These are phyloP conservation scores for Empidonax alnorum DNA, from an alignment of 2,113 vertebrate species.

Conservation along the genomic window DNA sequence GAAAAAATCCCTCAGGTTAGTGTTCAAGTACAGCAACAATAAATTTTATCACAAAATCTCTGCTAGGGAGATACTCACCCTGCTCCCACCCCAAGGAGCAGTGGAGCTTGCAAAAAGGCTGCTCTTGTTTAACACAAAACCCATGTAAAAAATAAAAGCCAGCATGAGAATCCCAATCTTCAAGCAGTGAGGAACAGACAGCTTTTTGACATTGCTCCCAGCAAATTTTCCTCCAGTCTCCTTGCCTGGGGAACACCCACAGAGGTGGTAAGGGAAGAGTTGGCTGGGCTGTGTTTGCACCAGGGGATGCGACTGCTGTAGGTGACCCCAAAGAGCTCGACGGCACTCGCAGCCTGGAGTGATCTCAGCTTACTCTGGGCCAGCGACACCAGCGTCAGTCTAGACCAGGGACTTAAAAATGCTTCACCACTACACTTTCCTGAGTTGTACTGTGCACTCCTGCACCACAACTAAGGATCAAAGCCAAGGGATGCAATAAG, in stretches of 20 bases:
- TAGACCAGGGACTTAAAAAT: not conserved
- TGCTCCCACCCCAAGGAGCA: not conserved
- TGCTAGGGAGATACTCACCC: not conserved
- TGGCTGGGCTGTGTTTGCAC: not conserved
- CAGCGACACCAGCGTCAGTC: not conserved
- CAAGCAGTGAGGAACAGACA: not conserved
- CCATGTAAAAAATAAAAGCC: not conserved
- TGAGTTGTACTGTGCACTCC: not conserved
- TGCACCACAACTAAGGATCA: conserved; percentile 4
- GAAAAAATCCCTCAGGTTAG: not conserved
- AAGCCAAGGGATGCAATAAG: conserved; percentile 26
- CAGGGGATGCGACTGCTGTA: not conserved
- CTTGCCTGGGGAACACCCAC: not conserved
- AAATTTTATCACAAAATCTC: conserved; percentile 2
- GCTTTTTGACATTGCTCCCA: not conserved
- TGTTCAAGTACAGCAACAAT: not conserved
- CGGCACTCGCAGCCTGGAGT: not conserved
- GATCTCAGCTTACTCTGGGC: not conserved
- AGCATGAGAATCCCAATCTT: not conserved
- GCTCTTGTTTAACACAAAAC: not conserved
- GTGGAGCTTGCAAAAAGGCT: not conserved
- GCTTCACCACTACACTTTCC: not conserved
- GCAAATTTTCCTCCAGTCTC: not conserved
- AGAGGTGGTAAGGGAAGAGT: not conserved
- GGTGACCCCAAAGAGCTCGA: not conserved